These are phyloP conservation scores for Threskiornis aethiopicus DNA, from an alignment of 2,797 vertebrate species.

Conservation along the genomic window DNA sequence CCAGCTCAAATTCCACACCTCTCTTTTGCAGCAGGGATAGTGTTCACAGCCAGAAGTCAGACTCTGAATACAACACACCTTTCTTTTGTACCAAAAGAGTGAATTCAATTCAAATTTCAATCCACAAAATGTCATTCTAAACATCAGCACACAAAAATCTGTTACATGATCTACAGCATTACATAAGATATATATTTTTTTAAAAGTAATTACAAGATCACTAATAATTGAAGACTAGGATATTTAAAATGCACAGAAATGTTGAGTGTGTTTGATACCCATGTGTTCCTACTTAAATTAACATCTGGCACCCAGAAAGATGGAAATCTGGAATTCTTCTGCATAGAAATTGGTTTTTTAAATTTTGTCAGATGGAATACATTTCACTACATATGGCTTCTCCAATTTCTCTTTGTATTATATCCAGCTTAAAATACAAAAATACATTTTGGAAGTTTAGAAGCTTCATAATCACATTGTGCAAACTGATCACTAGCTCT, in stretches of 20 bases:
- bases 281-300: neutral
- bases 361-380: neutral
- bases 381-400: neutral
- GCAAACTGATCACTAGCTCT: neutral
- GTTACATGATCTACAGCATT: neutral
- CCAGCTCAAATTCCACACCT: neutral
- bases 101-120: neutral
- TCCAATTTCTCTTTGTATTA: neutral
- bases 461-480: neutral
- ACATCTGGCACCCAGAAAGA: neutral
- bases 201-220: neutral
- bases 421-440: neutral
- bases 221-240: neutral
- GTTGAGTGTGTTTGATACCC: neutral
- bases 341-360: neutral
- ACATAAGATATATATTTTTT: accelerated
- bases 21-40: neutral
- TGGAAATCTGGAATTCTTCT: neutral
- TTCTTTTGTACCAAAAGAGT: neutral
- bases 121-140: neutral
- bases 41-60: neutral
- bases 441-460: neutral
- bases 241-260: neutral
- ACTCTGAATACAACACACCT: accelerated
- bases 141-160: neutral